A percentile compares a stretch with the other conserved stretches of the same genome.
Evolutionary conservation across 2,113 vertebrate species (phyloP).

Genomic region (Ochotona curzoniae): DNA sequence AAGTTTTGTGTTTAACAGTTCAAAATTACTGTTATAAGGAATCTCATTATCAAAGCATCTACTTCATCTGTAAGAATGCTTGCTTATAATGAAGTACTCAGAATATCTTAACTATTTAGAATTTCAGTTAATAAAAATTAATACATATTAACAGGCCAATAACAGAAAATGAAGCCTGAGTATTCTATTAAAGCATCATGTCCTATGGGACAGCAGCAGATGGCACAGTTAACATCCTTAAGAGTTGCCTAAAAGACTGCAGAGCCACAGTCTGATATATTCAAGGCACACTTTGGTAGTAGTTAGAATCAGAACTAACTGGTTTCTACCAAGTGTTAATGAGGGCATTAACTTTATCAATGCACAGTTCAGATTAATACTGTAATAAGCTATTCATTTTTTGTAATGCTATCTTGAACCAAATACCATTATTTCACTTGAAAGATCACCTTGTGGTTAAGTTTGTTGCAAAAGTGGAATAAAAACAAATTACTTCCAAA

Average conservation of each 20-base stretch:
- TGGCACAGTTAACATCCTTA: background rate
- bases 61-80: constrained; percentile 8
- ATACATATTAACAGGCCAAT: background rate
- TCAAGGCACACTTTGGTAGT: background rate
- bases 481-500: constrained; percentile 45
- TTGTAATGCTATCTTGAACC: constrained; percentile 39
- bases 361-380: background rate
- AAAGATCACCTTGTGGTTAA: constrained; percentile 25
- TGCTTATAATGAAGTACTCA: background rate
- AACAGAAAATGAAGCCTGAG: background rate
- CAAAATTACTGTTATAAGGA: background rate
- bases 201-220: background rate
- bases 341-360: background rate
- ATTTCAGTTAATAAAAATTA: constrained; percentile 6
- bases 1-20: background rate
- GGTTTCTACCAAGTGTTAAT: background rate
- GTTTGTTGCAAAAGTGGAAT: background rate
- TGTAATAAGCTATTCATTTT: background rate
- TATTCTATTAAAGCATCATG: background rate
- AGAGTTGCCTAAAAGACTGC: background rate
- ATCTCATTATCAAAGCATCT: background rate
- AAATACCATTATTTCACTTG: background rate
- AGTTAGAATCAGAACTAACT: background rate
- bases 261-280: background rate
- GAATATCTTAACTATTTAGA: background rate